These are phyloP conservation scores for Neodontobutis hainanensis DNA, from an alignment of 2,113 vertebrate species.

Conservation along the genomic window DNA sequence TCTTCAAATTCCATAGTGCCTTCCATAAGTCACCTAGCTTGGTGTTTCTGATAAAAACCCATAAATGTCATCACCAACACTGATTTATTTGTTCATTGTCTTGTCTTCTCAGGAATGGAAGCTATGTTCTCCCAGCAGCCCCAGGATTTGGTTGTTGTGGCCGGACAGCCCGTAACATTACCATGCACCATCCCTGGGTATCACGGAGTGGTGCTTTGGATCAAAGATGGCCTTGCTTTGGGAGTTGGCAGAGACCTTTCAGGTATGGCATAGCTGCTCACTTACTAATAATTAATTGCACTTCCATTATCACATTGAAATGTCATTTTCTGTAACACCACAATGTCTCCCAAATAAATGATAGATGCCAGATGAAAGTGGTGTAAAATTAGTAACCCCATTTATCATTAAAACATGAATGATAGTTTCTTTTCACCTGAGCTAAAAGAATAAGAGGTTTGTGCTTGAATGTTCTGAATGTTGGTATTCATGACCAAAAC, in stretches of 20 bases:
- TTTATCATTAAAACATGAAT: conserved; percentile 14
- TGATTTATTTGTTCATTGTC: not conserved
- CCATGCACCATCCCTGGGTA: conserved; percentile 93
- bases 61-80: not conserved
- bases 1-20: too few species aligned
- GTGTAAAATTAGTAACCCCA: conserved; percentile 13
- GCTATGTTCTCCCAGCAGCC: conserved; percentile 95
- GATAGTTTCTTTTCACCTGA: conserved; percentile 23
- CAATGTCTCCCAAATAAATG: conserved; percentile 32
- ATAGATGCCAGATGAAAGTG: conserved; percentile 25
- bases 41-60: too few species aligned
- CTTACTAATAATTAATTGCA: not conserved
- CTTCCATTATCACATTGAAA: conserved; percentile 20
- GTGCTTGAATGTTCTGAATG: not conserved
- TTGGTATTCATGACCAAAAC: conserved; percentile 19
- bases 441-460: conserved; percentile 22
- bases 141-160: conserved; percentile 94
- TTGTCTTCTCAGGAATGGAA: conserved; percentile 76
- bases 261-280: conserved; percentile 78
- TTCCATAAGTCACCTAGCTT: too few species aligned
- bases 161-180: conserved; percentile 91
- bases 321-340: conserved; percentile 28
- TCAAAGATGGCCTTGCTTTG: conserved; percentile 93
- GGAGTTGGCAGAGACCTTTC: conserved; percentile 94
- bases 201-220: conserved; percentile 95